A percentile compares a stretch with the other conserved stretches of the same genome.
These are phyloP conservation scores for Trichonephila inaurata DNA, from an alignment of 1,140 invertebrate genomes.

Conservation along the genomic window DNA sequence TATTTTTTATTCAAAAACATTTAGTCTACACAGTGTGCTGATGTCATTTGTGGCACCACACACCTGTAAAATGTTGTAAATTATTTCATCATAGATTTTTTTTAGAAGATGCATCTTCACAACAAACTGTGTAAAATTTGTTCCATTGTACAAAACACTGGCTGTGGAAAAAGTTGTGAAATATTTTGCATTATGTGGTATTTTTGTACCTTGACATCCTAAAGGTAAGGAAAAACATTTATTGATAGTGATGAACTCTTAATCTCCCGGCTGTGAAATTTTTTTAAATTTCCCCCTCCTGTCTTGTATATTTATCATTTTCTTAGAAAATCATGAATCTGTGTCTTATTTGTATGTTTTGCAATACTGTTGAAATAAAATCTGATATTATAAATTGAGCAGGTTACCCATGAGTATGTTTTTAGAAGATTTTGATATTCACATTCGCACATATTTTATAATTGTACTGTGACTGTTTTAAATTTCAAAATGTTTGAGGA, in stretches of 20 bases:
- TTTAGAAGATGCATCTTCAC: not conserved
- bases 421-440: too few relatives aligned
- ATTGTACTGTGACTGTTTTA: too few relatives aligned
- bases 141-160: conserved; percentile 72
- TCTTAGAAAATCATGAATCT: conserved; percentile 44
- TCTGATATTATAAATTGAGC: not conserved
- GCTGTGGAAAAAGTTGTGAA: conserved; percentile 68
- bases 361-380: conserved; percentile 69
- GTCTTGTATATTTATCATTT: conserved; percentile 71
- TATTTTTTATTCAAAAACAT: conserved; percentile 53
- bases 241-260: conserved; percentile 6
- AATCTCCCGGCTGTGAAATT: not conserved
- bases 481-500: too few relatives aligned
- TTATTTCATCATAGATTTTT: conserved; percentile 56
- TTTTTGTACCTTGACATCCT: conserved; percentile 71
- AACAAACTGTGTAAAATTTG: conserved; percentile 61
- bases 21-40: conserved; percentile 4
- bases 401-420: not conserved
- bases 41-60: not conserved
- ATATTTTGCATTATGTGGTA: conserved; percentile 76
- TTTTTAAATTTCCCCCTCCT: conserved; percentile 4
- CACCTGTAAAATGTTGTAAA: conserved; percentile 42
- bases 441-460: too few relatives aligned
- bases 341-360: conserved; percentile 73
- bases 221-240: conserved; percentile 40